These are phyloP conservation scores for Chymomyza amoena DNA, from an alignment of 2,888 invertebrate species.

Conservation along the genomic window DNA sequence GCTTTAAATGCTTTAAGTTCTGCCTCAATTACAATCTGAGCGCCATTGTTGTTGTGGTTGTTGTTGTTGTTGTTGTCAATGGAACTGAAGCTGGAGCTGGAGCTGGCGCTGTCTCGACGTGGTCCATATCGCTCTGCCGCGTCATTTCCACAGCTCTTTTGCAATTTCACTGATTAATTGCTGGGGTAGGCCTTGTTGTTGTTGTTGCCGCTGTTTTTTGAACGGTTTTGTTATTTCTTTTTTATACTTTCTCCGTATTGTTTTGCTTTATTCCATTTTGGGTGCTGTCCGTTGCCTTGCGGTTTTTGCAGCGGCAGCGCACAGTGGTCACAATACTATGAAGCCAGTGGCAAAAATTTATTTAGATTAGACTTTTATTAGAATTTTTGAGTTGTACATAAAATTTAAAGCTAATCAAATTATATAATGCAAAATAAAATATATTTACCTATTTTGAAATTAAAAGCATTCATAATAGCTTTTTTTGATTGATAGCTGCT, in stretches of 20 bases:
- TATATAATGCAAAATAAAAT: too few species aligned
- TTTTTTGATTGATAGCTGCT: too few species aligned
- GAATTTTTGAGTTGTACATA: too few species aligned
- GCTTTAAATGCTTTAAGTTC: not conserved
- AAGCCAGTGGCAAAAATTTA: too few species aligned
- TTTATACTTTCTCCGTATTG: not conserved
- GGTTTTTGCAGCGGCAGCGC: constrained; percentile 18
- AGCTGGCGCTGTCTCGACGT: constrained; percentile 8
- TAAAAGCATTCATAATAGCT: too few species aligned
- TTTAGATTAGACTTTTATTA: too few species aligned
- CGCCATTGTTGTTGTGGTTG: not conserved
- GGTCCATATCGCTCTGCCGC: constrained; percentile 32
- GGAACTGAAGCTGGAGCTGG: not conserved
- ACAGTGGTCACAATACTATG: too few species aligned
- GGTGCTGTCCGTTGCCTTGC: constrained; percentile 15
- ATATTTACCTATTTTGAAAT: too few species aligned
- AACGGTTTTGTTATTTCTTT: constrained; percentile 13
- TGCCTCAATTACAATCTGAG: not conserved
- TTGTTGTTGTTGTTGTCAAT: not conserved
- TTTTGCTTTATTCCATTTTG: not conserved
- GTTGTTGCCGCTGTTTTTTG: constrained; percentile 36
- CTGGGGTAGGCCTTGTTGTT: constrained; percentile 33
- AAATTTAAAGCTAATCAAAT: too few species aligned
- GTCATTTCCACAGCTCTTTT: constrained; percentile 36
- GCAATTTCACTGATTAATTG: constrained; percentile 64